Conservation (phyloP, 2,797 vertebrate genomes). For the Pristis pectinata region DNA sequence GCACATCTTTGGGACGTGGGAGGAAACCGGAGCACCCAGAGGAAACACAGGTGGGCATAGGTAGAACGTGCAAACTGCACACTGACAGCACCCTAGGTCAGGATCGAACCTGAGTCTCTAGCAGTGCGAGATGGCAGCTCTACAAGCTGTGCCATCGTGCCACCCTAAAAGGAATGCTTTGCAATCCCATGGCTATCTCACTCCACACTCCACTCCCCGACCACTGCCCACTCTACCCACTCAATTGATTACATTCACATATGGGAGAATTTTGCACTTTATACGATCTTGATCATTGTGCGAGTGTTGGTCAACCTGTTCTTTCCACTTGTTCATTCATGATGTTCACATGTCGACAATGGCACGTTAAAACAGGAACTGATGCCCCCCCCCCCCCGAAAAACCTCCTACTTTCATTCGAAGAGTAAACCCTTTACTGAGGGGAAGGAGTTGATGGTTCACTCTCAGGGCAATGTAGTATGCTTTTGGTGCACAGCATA, state of each 20-base stretch:
- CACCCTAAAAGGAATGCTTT: neutral
- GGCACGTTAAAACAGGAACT: neutral
- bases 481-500: constrained; percentile 79
- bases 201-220: no score
- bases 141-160: no score
- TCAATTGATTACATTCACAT: neutral
- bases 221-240: no score
- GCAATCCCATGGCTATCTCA: neutral
- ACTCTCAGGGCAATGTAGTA: neutral
- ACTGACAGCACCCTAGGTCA: no score
- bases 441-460: neutral
- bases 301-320: neutral
- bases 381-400: neutral
- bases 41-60: no score
- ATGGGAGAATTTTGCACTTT: neutral
- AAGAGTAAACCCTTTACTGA: neutral
- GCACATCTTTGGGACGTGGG: no score
- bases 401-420: neutral
- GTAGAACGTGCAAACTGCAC: no score
- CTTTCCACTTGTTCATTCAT: no score
- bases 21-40: no score
- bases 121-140: no score
- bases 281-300: neutral
- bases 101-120: no score
- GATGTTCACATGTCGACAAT: neutral